These are phyloP conservation scores for Lepidostoma basale DNA, from an alignment of 1,140 invertebrate genomes.

Conservation along the genomic window DNA sequence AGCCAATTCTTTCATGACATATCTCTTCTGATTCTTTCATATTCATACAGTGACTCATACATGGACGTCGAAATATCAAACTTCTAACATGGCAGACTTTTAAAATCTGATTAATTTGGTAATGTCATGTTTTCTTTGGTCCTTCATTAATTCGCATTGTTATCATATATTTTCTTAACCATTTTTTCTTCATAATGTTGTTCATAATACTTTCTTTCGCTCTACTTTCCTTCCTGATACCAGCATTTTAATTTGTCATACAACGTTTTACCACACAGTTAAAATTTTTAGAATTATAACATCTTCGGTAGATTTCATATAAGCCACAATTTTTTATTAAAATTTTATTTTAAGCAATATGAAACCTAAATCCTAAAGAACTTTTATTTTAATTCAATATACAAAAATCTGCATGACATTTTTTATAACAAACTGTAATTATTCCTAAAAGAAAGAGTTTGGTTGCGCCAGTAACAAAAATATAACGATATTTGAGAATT, in stretches of 20 bases:
- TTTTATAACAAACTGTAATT: not conserved
- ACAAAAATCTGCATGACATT: constrained; percentile 1
- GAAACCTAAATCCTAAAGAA: not conserved
- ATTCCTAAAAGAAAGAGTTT: not conserved
- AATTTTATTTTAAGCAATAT: not conserved
- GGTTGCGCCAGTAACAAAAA: not conserved
- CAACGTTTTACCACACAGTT: not conserved
- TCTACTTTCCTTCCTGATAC: no score
- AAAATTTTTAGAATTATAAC: not conserved
- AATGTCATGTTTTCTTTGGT: no score
- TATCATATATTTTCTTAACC: no score
- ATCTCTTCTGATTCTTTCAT: no score
- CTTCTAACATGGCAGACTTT: no score
- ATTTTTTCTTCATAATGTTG: no score
- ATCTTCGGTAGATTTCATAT: not conserved
- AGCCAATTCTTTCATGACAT: no score
- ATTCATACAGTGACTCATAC: no score
- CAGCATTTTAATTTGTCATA: not conserved
- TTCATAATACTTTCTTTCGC: no score
- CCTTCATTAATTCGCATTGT: no score
- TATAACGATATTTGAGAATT: not conserved
- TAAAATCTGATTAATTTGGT: no score
- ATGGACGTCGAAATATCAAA: no score
- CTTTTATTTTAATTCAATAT: not conserved
- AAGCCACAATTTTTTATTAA: not conserved